Evolutionary conservation across 2,113 vertebrate genomes (phyloP).

Genomic region (Perca schrenkii): DNA sequence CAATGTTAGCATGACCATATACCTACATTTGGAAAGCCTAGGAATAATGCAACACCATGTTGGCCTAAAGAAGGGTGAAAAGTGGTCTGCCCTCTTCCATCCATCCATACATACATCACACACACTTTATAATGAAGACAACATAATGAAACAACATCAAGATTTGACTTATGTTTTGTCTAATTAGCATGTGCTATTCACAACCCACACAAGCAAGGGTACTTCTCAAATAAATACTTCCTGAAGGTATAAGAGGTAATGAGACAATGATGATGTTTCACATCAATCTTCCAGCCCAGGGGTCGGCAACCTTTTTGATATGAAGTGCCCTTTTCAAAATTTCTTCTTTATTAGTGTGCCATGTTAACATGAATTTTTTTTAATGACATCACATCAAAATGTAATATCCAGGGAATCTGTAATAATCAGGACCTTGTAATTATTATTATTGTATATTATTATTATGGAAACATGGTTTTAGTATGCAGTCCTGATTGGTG

Average conservation of each 20-base stretch:
- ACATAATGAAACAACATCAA: background rate
- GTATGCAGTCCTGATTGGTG: too few species aligned
- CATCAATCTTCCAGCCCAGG: constrained; percentile 32
- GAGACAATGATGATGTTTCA: constrained; percentile 4
- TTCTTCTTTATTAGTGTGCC: too few species aligned
- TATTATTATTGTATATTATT: too few species aligned
- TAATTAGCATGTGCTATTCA: background rate
- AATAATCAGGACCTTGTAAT: too few species aligned
- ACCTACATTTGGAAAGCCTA: background rate
- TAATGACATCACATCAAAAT: too few species aligned
- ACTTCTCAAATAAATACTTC: background rate
- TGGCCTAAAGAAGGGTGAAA: background rate
- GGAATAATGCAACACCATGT: background rate
- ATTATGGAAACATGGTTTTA: too few species aligned
- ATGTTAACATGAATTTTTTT: too few species aligned
- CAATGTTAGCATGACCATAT: background rate
- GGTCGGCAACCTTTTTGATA: too few species aligned
- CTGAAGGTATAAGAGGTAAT: constrained; percentile 4
- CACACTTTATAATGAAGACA: background rate
- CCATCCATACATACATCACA: too few species aligned
- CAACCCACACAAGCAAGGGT: background rate
- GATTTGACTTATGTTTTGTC: background rate
- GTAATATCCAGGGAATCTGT: too few species aligned
- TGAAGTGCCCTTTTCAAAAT: too few species aligned
- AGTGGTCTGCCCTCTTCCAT: background rate